phyloP scores from a whole-genome alignment of 1,140 invertebrate genomes.

The Drosophila prosaltans region DNA sequence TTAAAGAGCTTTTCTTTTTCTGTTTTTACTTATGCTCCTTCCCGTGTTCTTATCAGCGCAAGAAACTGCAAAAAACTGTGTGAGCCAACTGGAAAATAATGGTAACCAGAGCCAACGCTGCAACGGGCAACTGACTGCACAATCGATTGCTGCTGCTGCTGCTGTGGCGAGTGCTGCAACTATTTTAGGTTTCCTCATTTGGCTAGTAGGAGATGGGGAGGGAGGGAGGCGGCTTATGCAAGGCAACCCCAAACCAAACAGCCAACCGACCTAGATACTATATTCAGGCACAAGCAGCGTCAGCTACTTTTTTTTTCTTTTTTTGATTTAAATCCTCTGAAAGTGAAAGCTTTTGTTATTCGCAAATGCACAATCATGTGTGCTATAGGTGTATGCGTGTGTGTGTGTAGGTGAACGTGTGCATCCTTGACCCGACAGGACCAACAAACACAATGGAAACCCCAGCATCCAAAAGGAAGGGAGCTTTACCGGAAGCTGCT shows the following conservation, averaged over 20 bases:
- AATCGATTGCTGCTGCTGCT: constrained; percentile 48
- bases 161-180: constrained; percentile 12
- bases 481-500: constrained; percentile 46
- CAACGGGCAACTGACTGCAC: constrained; percentile 26
- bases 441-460: background rate
- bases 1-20: background rate
- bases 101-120: constrained; percentile 50
- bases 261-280: constrained; percentile 57
- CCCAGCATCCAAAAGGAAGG: constrained; percentile 8
- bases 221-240: constrained; percentile 48
- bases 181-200: constrained; percentile 81
- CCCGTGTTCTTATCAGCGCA: constrained; percentile 68
- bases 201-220: constrained; percentile 24
- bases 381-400: background rate
- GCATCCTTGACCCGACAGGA: constrained; percentile 7
- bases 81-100: constrained; percentile 50
- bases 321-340: constrained; percentile 25
- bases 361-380: constrained; percentile 9
- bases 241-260: constrained; percentile 38
- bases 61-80: constrained; percentile 71
- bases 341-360: constrained; percentile 53
- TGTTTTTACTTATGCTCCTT: constrained; percentile 7
- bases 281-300: constrained; percentile 36
- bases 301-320: constrained; percentile 5
- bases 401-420: constrained; percentile 4